Conservation (phyloP, 2,888 invertebrate genomes). For the Epinotia nisella region DNA sequence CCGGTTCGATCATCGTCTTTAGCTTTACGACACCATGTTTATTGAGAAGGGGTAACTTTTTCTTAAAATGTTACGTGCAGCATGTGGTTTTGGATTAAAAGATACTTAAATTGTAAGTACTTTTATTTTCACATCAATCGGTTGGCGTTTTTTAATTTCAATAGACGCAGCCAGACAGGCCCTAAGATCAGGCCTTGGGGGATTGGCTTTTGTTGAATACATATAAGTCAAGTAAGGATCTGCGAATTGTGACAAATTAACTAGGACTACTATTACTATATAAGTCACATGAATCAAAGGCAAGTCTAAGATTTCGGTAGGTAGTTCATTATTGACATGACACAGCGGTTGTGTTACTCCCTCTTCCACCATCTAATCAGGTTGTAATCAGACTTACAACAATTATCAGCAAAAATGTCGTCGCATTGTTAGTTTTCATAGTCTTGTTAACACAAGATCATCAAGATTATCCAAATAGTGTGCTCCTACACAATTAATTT, state of each 20-base stretch:
- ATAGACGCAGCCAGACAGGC: neutral
- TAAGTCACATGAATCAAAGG: neutral
- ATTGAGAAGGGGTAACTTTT: slow-evolving; percentile 45
- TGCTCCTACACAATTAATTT: too few relatives aligned
- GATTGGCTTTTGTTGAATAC: neutral
- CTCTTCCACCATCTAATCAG: neutral
- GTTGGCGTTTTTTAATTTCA: neutral
- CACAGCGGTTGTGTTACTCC: neutral
- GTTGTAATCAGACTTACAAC: neutral
- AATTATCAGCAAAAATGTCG: neutral
- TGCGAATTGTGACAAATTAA: too few relatives aligned
- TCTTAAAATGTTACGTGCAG: slow-evolving; percentile 39
- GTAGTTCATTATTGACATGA: too few relatives aligned
- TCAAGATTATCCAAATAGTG: neutral
- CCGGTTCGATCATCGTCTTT: slow-evolving; percentile 51
- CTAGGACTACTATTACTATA: too few relatives aligned
- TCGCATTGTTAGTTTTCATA: too few relatives aligned
- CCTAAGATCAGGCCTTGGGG: neutral
- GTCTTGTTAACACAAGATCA: neutral
- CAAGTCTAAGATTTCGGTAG: neutral
- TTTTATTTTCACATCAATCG: neutral
- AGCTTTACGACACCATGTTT: slow-evolving; percentile 52
- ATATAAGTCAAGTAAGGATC: neutral
- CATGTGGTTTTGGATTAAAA: slow-evolving; percentile 24
- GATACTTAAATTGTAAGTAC: neutral